A percentile compares a stretch with the other conserved stretches of the same genome.
phyloP scores from a whole-genome alignment of 2,113 vertebrate genomes.

The Chrysemys picta region DNA sequence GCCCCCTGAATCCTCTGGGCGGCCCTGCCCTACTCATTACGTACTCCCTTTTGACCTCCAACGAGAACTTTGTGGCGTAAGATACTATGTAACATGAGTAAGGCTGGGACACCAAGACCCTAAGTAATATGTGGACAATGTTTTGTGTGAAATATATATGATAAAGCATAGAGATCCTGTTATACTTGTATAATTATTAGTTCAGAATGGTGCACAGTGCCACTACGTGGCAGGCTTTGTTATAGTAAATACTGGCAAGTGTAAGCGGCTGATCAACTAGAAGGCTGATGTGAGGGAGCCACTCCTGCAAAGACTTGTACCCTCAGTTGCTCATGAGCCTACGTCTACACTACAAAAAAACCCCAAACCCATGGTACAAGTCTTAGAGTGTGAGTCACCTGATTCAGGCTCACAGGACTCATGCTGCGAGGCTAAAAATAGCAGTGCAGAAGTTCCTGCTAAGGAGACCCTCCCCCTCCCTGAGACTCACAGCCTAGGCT shows the following conservation, averaged over 20 bases:
- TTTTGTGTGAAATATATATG: background rate
- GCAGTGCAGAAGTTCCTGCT: background rate
- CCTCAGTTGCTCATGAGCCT: background rate
- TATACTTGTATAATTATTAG: background rate
- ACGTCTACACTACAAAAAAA: background rate
- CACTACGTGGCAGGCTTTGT: rapidly evolving
- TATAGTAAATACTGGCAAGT: rapidly evolving
- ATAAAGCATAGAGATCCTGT: background rate
- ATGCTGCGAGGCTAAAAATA: background rate
- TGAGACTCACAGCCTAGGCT: too few relatives aligned
- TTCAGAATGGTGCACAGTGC: rapidly evolving
- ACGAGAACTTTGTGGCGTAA: rapidly evolving
- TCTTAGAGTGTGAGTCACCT: background rate
- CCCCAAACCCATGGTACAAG: background rate
- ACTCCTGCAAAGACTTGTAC: background rate
- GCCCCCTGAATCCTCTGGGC: too few relatives aligned
- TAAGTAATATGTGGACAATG: rapidly evolving
- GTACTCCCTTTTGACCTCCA: rapidly evolving
- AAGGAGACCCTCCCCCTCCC: background rate
- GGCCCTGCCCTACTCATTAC: too few relatives aligned
- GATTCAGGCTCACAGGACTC: background rate
- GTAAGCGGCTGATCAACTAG: background rate
- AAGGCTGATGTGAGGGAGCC: background rate
- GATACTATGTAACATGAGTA: rapidly evolving
- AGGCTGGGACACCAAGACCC: background rate